Percentiles rank a stretch among this genome's conserved stretches.
phyloP scores from a whole-genome alignment of 2,797 vertebrate species.

The Pantherophis vulpinus region DNA sequence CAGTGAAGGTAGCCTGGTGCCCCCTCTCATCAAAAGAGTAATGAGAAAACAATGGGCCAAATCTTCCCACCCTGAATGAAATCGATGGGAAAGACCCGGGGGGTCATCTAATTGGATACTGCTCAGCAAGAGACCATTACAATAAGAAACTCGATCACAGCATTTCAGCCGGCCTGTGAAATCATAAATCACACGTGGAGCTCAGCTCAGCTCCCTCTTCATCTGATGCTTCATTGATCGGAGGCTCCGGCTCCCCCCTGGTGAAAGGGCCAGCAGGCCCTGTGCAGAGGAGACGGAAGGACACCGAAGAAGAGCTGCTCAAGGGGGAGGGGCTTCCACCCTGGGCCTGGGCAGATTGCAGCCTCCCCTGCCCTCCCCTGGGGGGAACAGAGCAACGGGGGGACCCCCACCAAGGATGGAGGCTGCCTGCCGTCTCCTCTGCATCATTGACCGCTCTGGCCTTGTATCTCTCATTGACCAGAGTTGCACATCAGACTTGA shows the following conservation, averaged over 20 bases:
- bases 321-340: background rate
- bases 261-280: accelerated
- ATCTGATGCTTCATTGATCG: background rate
- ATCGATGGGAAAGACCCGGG: constrained; percentile 35
- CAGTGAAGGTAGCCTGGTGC: accelerated
- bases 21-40: accelerated
- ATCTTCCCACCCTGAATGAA: background rate
- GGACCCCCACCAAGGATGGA: background rate
- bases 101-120: constrained; percentile 51
- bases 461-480: background rate
- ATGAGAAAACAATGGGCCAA: constrained; percentile 16
- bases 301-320: too few relatives aligned
- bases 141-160: background rate
- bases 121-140: background rate
- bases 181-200: constrained; percentile 14
- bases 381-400: too few relatives aligned
- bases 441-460: background rate
- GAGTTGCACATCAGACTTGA: background rate
- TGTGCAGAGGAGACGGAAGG: background rate
- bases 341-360: background rate
- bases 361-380: background rate
- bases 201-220: constrained; percentile 22
- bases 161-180: constrained; percentile 5
- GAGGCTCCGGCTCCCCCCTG: accelerated
- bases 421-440: background rate